Base-by-base conservation (phyloP, 2,113 vertebrate genomes). In the Sorex araneus region DNA sequence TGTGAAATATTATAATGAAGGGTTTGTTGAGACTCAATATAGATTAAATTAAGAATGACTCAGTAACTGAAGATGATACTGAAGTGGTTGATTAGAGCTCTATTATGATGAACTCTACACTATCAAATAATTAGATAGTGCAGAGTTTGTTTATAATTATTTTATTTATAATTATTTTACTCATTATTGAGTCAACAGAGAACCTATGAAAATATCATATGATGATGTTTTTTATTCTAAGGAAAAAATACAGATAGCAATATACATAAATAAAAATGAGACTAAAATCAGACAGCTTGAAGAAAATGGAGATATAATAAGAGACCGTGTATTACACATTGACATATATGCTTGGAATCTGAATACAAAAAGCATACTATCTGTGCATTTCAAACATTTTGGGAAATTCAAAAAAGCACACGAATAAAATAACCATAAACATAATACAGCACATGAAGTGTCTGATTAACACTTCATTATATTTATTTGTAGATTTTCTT, bases 381-480 rank as follows among this genome's bases (percentile, higher is more conserved):
- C n/a, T n/a, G 16, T 70, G 5, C 21, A 66, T 70, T 86, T 86
- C 19, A 85, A 21, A 78, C 10, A 54, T 64, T 91, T 86, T 74
- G 2, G 15, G 86, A 89, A 84, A 34, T 32, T 30, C 21, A 79
- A 25, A 28, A 74, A 82, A 80, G 18, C 6, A 16, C 2, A 80
- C 64, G 25, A 87, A 57, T 45, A 84, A 85, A 82, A 90, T 27
- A 80, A 47, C 67, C 45, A 40, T 82, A 57, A 84, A 2, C 3
- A 80, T 16, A 77, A 32, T 69, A 12, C 36, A 90, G 1, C 36
- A 36, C 8, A 32, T 9, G 87, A n/a, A 69, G 40, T n/a, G 57
- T 19, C 0, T 87, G 34, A 64, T 78, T 87, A 81, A n/a, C 7
- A 77, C 84, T 76, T 32, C 6, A 32, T 2, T 70, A 27, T 43